Percentiles rank a stretch among this genome's conserved stretches.
Conservation (phyloP, 2,888 invertebrate species). For the Aporophyla nigra region DNA sequence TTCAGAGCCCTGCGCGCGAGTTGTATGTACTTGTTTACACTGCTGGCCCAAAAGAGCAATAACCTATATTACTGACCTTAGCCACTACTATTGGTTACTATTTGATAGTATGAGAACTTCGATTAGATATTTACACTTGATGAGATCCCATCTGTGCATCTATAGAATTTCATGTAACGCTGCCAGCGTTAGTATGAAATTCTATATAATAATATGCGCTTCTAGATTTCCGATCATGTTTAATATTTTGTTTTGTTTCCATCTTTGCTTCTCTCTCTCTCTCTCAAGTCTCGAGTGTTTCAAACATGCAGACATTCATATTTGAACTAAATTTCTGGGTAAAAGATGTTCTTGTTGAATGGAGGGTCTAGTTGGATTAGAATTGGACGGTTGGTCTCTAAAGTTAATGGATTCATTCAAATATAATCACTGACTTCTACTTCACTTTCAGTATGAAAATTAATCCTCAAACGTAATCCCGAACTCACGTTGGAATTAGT, state of each 20-base stretch:
- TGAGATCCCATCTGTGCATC: not conserved
- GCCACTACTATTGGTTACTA: constrained; percentile 54
- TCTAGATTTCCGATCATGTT: not conserved
- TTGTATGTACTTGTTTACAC: constrained; percentile 54
- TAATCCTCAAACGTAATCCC: not conserved
- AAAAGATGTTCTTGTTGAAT: no score
- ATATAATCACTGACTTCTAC: no score
- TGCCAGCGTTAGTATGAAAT: no score
- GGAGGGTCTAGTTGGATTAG: no score
- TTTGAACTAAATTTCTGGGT: not conserved
- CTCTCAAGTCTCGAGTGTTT: not conserved
- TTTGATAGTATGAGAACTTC: not conserved
- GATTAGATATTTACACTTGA: not conserved
- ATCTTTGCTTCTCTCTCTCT: not conserved
- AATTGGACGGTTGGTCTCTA: no score
- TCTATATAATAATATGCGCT: no score
- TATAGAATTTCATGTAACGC: no score
- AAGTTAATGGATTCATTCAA: not conserved
- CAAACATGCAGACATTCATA: no score
- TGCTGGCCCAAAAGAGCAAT: constrained; percentile 67
- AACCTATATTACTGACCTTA: constrained; percentile 71
- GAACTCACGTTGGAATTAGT: not conserved
- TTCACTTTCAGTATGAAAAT: not conserved
- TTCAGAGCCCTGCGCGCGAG: constrained; percentile 50
- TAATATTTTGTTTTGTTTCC: not conserved